phyloP scores from a whole-genome alignment of 2,113 vertebrate genomes.

The Cyphomyrus discorhynchus region DNA sequence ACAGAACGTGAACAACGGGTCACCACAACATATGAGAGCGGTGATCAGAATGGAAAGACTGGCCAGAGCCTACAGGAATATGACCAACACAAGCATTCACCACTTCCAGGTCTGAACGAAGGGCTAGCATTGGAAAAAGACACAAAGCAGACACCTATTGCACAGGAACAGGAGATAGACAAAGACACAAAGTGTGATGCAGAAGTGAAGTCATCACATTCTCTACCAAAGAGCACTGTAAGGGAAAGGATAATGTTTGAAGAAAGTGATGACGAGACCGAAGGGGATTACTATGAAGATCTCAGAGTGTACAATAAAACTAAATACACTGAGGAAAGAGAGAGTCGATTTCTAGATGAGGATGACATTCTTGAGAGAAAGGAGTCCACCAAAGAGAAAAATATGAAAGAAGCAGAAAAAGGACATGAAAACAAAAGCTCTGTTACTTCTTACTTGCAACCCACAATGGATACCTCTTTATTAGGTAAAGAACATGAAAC shows the following conservation, averaged over 20 bases:
- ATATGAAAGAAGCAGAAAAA: constrained; percentile 14
- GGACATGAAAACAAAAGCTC: constrained; percentile 11
- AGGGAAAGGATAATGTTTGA: constrained; percentile 58
- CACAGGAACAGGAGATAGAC: constrained; percentile 25
- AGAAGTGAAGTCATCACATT: constrained; percentile 13
- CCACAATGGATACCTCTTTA: constrained; percentile 10
- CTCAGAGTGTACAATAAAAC: constrained; percentile 34
- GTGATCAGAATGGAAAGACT: constrained; percentile 26
- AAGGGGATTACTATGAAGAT: constrained; percentile 37
- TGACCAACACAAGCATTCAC: constrained; percentile 27
- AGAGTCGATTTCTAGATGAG: constrained; percentile 67
- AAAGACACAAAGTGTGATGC: constrained; percentile 11
- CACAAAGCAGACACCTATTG: constrained; percentile 32
- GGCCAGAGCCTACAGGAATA: constrained; percentile 18
- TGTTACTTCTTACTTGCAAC: constrained; percentile 22
- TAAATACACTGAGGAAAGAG: constrained; percentile 58
- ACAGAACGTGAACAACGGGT: neutral
- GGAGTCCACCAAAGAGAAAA: constrained; percentile 17
- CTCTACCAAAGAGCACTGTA: constrained; percentile 43
- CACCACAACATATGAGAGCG: constrained; percentile 34
- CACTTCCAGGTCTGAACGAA: constrained; percentile 31
- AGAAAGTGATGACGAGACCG: constrained; percentile 30
- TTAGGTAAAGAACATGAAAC: constrained; percentile 28
- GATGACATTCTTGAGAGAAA: constrained; percentile 47
- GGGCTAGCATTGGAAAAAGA: constrained; percentile 25